Evolutionary conservation across 2,888 invertebrate species (phyloP).

Genomic region (Trilocha varians): DNA sequence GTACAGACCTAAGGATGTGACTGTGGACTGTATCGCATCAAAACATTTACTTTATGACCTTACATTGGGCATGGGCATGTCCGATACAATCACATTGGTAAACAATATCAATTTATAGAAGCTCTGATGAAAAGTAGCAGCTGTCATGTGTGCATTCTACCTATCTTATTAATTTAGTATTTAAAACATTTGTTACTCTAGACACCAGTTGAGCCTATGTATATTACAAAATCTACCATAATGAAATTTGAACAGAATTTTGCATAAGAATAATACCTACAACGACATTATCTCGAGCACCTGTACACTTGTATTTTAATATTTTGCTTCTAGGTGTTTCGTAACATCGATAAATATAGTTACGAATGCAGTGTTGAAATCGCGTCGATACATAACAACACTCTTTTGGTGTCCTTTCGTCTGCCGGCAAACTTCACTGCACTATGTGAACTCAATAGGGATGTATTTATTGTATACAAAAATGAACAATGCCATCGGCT

Average conservation of each 20-base stretch:
- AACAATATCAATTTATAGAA: not conserved
- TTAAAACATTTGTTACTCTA: too few species aligned
- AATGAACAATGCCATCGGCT: constrained; percentile 32
- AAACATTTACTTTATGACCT: not conserved
- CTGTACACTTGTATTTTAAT: too few species aligned
- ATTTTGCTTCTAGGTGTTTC: not conserved
- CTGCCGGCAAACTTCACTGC: not conserved
- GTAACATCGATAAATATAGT: not conserved
- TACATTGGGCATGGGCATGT: not conserved
- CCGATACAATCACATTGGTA: not conserved
- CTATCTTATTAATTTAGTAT: too few species aligned
- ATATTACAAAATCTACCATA: too few species aligned
- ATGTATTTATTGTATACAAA: constrained; percentile 41
- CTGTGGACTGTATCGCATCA: not conserved
- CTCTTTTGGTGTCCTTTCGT: not conserved
- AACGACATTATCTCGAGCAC: too few species aligned
- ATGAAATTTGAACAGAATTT: too few species aligned
- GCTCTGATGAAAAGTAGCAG: too few species aligned
- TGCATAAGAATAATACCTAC: too few species aligned
- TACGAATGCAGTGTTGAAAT: not conserved
- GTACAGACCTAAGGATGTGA: not conserved
- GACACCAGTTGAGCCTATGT: too few species aligned
- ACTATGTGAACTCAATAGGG: constrained; percentile 21
- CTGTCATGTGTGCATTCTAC: too few species aligned
- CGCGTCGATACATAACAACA: not conserved